phyloP scores from a whole-genome alignment of 2,797 vertebrate genomes.

The Oceanodroma leucorhoa region DNA sequence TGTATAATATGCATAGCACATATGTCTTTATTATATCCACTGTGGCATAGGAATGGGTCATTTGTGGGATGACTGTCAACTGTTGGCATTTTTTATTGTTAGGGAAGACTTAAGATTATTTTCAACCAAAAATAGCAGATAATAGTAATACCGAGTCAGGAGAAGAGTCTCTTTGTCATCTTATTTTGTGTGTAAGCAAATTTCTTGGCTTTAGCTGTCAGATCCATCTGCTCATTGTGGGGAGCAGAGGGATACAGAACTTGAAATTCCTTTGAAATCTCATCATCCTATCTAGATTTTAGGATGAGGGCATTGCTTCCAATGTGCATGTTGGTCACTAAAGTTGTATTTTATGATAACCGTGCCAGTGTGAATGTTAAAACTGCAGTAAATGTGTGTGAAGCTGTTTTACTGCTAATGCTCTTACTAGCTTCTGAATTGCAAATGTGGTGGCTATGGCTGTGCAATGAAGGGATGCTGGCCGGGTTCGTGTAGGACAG shows the following conservation, averaged over 20 bases:
- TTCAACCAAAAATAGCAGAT: not conserved
- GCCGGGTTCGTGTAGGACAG: not conserved
- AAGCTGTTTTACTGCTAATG: not conserved
- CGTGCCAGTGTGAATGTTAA: accelerated
- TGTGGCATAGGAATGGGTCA: not conserved
- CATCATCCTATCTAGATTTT: not conserved
- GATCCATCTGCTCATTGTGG: not conserved
- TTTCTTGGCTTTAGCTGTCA: not conserved
- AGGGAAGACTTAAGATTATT: not conserved
- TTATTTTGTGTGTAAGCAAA: not conserved
- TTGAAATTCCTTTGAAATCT: not conserved
- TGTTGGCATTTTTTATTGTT: not conserved
- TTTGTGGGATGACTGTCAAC: not conserved
- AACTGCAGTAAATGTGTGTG: not conserved
- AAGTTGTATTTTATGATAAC: not conserved
- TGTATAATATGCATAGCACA: not conserved
- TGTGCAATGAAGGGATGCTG: not conserved
- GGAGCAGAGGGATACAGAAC: not conserved
- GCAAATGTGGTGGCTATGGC: not conserved
- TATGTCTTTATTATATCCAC: not conserved
- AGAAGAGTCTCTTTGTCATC: not conserved
- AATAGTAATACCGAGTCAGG: not conserved
- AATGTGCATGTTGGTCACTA: accelerated
- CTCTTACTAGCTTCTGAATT: not conserved
- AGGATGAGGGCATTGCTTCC: not conserved